Evolutionary conservation across 1,140 invertebrate genomes (phyloP).

Genomic region (Drosophila tsacasi): DNA sequence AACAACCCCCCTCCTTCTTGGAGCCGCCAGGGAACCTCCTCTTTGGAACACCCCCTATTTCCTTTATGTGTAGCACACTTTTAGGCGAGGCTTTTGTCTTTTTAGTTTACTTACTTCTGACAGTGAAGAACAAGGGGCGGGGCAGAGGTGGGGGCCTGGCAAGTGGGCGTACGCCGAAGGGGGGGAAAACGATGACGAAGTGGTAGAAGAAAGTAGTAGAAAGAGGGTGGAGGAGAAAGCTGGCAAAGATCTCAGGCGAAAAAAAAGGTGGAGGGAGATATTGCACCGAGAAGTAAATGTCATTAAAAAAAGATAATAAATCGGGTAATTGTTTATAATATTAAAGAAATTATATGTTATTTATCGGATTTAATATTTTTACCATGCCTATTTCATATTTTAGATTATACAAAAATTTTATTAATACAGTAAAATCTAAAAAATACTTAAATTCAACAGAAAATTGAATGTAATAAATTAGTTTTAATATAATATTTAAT

Average conservation of each 20-base stretch:
- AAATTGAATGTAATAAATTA: neutral
- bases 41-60: conserved; percentile 24
- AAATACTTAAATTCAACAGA: too few species aligned
- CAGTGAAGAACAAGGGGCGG: conserved; percentile 3
- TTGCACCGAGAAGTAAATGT: neutral
- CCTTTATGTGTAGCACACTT: conserved; percentile 79
- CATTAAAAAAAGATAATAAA: accelerated
- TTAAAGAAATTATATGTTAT: neutral
- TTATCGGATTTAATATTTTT: neutral
- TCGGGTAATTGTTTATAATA: neutral
- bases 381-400: neutral
- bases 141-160: neutral
- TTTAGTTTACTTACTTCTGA: conserved; percentile 76
- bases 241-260: conserved; percentile 6
- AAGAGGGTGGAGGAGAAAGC: neutral
- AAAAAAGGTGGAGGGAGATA: neutral
- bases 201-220: conserved; percentile 1
- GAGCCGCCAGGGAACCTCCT: neutral
- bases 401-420: neutral
- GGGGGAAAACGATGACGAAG: neutral
- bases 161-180: conserved; percentile 28
- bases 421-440: too few species aligned
- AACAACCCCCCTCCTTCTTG: neutral
- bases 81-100: conserved; percentile 81
- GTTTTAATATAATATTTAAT: neutral